Conservation (phyloP, 2,888 invertebrate genomes). For the Autographa pulchrina region DNA sequence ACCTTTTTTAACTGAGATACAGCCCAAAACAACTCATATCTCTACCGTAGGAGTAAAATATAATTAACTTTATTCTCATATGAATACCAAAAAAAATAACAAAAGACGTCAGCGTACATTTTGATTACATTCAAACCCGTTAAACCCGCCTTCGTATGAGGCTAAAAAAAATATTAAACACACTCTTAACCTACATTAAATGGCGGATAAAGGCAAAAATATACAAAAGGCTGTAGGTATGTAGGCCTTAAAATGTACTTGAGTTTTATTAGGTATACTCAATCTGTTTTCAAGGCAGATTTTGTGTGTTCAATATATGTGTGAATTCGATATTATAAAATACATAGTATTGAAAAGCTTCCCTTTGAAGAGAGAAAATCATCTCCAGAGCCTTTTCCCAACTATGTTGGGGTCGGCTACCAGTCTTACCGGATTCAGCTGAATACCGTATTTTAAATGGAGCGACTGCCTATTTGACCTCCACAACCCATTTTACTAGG, state of each 20-base stretch:
- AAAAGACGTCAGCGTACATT: conserved; percentile 1
- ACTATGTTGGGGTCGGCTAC: no score
- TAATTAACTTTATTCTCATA: not conserved
- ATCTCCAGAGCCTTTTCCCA: no score
- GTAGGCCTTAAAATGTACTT: not conserved
- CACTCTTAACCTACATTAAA: conserved; percentile 1
- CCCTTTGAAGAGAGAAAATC: not conserved
- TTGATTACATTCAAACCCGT: not conserved
- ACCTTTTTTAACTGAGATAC: no score
- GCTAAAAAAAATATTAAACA: conserved; percentile 9
- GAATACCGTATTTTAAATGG: no score
- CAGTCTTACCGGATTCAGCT: no score
- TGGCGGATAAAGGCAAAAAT: not conserved
- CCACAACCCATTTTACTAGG: no score
- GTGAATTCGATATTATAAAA: not conserved
- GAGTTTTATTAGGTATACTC: not conserved
- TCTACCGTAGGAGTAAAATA: not conserved
- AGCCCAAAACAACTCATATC: no score
- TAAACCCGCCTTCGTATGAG: not conserved
- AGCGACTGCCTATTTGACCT: no score
- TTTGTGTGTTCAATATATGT: not conserved
- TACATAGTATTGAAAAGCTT: not conserved
- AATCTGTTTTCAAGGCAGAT: not conserved
- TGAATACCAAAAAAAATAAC: not conserved
- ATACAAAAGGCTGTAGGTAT: not conserved